These are phyloP conservation scores for Nothoprocta pentlandii DNA, from an alignment of 2,113 vertebrate genomes.

Conservation along the genomic window DNA sequence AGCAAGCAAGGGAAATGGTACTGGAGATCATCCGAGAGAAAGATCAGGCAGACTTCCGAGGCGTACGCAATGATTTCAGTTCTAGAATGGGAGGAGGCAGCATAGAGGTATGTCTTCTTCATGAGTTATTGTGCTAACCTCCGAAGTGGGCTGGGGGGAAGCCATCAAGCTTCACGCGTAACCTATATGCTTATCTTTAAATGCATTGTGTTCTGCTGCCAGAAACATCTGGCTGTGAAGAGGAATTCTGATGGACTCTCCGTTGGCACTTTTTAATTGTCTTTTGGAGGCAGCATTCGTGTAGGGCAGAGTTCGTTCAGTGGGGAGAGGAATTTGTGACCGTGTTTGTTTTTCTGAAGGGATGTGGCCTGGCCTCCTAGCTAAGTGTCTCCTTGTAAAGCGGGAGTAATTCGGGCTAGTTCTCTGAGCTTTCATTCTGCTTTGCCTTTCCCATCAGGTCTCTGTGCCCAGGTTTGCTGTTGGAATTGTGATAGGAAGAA, in stretches of 20 bases:
- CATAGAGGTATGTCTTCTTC: constrained; percentile 87
- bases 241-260: constrained; percentile 34
- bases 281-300: constrained; percentile 50
- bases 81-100: constrained; percentile 93
- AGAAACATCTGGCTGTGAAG: constrained; percentile 20
- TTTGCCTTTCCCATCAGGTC: constrained; percentile 83
- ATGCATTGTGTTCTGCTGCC: not conserved
- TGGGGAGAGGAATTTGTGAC: constrained; percentile 33
- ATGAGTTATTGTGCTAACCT: constrained; percentile 52
- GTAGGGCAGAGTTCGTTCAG: constrained; percentile 36
- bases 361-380: not conserved
- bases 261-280: constrained; percentile 16
- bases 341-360: constrained; percentile 33
- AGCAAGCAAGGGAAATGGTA: constrained; percentile 99
- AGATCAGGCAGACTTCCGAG: constrained; percentile 94
- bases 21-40: constrained; percentile 97
- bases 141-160: constrained; percentile 54
- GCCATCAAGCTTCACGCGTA: constrained; percentile 9
- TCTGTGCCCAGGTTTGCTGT: constrained; percentile 96
- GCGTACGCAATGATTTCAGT: constrained; percentile 88
- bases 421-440: constrained; percentile 52
- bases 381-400: constrained; percentile 45
- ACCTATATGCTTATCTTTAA: constrained; percentile 23
- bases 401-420: constrained; percentile 16
- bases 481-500: constrained; percentile 98